Conservation (phyloP, 2,797 vertebrate species). For the Hoplostethus atlanticus region DNA sequence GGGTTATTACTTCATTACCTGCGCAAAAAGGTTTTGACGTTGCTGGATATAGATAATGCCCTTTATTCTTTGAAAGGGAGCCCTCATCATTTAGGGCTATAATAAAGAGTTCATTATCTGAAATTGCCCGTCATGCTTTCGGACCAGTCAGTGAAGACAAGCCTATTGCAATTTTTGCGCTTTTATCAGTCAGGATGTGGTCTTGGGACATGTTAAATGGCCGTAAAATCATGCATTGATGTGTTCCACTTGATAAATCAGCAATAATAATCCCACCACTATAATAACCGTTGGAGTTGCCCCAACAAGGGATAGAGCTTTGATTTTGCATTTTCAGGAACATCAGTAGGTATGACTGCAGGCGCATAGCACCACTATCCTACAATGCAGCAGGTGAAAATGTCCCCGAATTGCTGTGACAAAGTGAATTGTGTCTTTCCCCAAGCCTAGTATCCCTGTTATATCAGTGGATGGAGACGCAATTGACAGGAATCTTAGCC, state of each 20-base stretch:
- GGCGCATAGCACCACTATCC: slow-evolving; percentile 46
- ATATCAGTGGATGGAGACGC: slow-evolving; percentile 36
- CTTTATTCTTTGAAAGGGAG: not conserved
- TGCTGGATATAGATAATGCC: slow-evolving; percentile 9
- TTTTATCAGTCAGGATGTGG: not conserved
- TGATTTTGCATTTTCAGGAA: slow-evolving; percentile 52
- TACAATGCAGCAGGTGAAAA: slow-evolving; percentile 80
- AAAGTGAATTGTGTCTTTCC: slow-evolving; percentile 35
- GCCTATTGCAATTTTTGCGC: slow-evolving; percentile 30
- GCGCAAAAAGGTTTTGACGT: slow-evolving; percentile 21
- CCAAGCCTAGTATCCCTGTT: slow-evolving; percentile 34
- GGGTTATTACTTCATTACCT: slow-evolving; percentile 18
- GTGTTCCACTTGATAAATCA: slow-evolving; percentile 5
- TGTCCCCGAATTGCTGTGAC: slow-evolving; percentile 22
- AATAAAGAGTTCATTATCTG: slow-evolving; percentile 41
- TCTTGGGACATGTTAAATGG: too few relatives aligned
- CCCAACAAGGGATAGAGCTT: not conserved
- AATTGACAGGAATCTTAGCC: slow-evolving; percentile 24
- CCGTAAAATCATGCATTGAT: slow-evolving; percentile 10
- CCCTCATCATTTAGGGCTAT: slow-evolving; percentile 1
- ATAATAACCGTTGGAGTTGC: slow-evolving; percentile 35
- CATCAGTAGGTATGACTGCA: slow-evolving; percentile 38
- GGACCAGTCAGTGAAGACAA: slow-evolving; percentile 16
- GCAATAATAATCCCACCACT: slow-evolving; percentile 12
- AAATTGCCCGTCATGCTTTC: slow-evolving; percentile 2